Conservation (phyloP, 2,888 invertebrate genomes). For the Drosophila robusta region DNA sequence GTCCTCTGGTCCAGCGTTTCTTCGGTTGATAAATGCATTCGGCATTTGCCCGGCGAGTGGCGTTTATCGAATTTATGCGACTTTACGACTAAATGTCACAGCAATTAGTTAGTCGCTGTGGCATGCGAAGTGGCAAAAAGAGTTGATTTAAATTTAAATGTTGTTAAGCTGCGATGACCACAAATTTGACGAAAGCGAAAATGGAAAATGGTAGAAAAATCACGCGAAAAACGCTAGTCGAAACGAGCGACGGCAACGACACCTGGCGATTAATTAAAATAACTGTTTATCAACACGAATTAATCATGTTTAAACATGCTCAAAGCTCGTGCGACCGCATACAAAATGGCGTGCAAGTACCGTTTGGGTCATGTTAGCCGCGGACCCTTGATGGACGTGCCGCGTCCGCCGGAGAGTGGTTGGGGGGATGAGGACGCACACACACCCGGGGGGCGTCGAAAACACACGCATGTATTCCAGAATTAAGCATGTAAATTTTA, state of each 20-base stretch:
- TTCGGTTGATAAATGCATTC: slow-evolving; percentile 66
- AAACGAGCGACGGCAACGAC: slow-evolving; percentile 59
- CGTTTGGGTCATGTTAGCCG: slow-evolving; percentile 50
- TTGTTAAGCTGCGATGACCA: slow-evolving; percentile 25
- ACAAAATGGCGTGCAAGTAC: slow-evolving; percentile 55
- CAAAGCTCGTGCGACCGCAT: slow-evolving; percentile 49
- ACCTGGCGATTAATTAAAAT: slow-evolving; percentile 83
- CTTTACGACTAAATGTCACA: slow-evolving; percentile 40
- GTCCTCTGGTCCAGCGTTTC: slow-evolving; percentile 31
- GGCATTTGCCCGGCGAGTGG: slow-evolving; percentile 19
- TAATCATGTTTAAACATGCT: slow-evolving; percentile 75
- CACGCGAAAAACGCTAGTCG: slow-evolving; percentile 9
- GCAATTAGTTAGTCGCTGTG: slow-evolving; percentile 49
- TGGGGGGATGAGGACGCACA: background rate
- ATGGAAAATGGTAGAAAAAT: slow-evolving; percentile 7
- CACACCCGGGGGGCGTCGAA: background rate
- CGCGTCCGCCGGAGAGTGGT: background rate
- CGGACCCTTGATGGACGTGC: slow-evolving; percentile 9
- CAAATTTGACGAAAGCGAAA: background rate
- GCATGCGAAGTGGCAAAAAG: slow-evolving; percentile 23
- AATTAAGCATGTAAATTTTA: slow-evolving; percentile 7
- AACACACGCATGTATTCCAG: slow-evolving; percentile 29
- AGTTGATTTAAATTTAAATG: slow-evolving; percentile 65
- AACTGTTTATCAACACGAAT: slow-evolving; percentile 78
- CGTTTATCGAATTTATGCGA: slow-evolving; percentile 54